Percentiles rank a stretch among this genome's conserved stretches.
phyloP scores from a whole-genome alignment of 2,797 vertebrate species.

The Melanotaenia nigrans region DNA sequence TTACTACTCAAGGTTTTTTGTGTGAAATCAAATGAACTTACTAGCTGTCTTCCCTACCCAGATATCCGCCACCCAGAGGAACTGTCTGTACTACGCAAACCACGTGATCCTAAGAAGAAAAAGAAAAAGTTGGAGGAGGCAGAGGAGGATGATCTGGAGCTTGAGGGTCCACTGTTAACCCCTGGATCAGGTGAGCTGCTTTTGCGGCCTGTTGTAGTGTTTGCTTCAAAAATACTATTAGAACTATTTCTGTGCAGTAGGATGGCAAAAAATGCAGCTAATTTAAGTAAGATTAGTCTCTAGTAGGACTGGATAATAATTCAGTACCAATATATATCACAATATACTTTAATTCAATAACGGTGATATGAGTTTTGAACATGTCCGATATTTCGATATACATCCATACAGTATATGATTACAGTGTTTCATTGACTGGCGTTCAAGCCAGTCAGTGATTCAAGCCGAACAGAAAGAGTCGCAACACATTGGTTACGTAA shows the following conservation, averaged over 20 bases:
- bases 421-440: too few relatives aligned
- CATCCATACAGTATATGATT: too few relatives aligned
- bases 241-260: neutral
- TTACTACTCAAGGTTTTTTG: conserved; percentile 37
- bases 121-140: conserved; percentile 97
- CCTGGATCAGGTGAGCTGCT: conserved; percentile 90
- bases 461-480: too few relatives aligned
- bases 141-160: conserved; percentile 90
- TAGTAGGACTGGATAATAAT: too few relatives aligned
- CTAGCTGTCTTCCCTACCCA: conserved; percentile 50
- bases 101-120: conserved; percentile 98
- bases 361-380: too few relatives aligned
- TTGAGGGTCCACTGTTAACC: conserved; percentile 94
- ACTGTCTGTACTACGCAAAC: conserved; percentile 95
- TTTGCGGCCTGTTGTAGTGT: neutral
- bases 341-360: too few relatives aligned
- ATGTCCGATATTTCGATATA: too few relatives aligned
- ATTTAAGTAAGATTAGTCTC: neutral
- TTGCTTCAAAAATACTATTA: neutral
- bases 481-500: too few relatives aligned
- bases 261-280: neutral
- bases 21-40: conserved; percentile 26
- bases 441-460: too few relatives aligned
- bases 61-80: conserved; percentile 99
- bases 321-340: too few relatives aligned